Conservation (phyloP, 2,888 invertebrate species). For the Micoletzkya japonica region DNA sequence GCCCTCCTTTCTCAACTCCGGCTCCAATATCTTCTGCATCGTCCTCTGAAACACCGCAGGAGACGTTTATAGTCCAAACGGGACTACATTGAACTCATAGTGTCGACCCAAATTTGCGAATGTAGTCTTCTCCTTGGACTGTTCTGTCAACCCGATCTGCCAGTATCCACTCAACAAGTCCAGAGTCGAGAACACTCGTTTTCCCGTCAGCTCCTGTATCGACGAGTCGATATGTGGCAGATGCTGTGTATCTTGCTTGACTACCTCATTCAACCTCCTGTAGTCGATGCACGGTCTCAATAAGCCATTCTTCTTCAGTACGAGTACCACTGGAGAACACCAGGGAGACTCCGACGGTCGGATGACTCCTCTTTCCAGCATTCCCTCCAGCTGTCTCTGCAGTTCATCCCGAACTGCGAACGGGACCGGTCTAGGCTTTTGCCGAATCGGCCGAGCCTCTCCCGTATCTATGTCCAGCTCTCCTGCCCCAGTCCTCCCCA, state of each 20-base stretch:
- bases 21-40: conserved; percentile 37
- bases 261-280: conserved; percentile 39
- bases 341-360: conserved; percentile 27
- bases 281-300: conserved; percentile 47
- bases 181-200: conserved; percentile 35
- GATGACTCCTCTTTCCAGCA: conserved; percentile 30
- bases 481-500: no score
- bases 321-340: conserved; percentile 32
- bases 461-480: no score
- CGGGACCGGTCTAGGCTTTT: conserved; percentile 23
- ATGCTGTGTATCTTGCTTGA: conserved; percentile 39
- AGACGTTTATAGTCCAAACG: conserved; percentile 49
- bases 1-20: conserved; percentile 22
- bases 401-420: conserved; percentile 28
- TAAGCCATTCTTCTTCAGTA: conserved; percentile 39
- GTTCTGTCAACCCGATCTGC: conserved; percentile 40
- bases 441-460: no score
- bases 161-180: conserved; percentile 47
- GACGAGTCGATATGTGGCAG: conserved; percentile 39
- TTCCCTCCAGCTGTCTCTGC: conserved; percentile 18
- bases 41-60: conserved; percentile 52
- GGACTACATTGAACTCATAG: conserved; percentile 48
- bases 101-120: conserved; percentile 39
- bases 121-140: conserved; percentile 41
- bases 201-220: conserved; percentile 32